These are phyloP conservation scores for Dolichotis patagonum DNA, from an alignment of 2,113 vertebrate genomes.

Conservation along the genomic window DNA sequence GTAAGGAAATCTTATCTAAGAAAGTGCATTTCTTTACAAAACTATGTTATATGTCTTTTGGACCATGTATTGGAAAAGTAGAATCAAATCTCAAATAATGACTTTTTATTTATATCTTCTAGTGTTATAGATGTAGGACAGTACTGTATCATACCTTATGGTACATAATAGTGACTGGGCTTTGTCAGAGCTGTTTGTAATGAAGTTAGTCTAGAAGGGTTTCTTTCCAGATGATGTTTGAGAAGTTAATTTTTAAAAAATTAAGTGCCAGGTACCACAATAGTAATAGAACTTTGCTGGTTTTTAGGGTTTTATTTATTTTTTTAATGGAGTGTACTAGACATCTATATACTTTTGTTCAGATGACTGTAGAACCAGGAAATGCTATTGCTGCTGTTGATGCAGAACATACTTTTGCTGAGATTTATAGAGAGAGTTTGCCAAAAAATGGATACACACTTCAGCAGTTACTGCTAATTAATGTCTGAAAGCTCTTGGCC, in stretches of 20 bases:
- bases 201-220: background rate
- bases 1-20: conserved; percentile 62
- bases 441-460: background rate
- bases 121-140: background rate
- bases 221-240: background rate
- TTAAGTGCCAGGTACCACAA: background rate
- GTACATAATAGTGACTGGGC: background rate
- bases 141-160: background rate
- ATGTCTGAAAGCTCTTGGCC: background rate
- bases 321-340: background rate
- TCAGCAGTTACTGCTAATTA: background rate
- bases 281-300: background rate
- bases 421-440: background rate
- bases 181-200: background rate
- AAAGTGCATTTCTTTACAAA: conserved; percentile 81
- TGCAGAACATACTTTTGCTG: background rate
- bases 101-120: conserved; percentile 83
- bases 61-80: conserved; percentile 85
- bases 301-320: background rate
- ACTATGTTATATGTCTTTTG: conserved; percentile 77
- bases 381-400: background rate
- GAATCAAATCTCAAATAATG: conserved; percentile 87
- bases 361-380: background rate
- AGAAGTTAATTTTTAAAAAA: background rate
- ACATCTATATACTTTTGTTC: background rate